Evolutionary conservation across 2,888 invertebrate species (phyloP).

Genomic region (Panzeria rudis): DNA sequence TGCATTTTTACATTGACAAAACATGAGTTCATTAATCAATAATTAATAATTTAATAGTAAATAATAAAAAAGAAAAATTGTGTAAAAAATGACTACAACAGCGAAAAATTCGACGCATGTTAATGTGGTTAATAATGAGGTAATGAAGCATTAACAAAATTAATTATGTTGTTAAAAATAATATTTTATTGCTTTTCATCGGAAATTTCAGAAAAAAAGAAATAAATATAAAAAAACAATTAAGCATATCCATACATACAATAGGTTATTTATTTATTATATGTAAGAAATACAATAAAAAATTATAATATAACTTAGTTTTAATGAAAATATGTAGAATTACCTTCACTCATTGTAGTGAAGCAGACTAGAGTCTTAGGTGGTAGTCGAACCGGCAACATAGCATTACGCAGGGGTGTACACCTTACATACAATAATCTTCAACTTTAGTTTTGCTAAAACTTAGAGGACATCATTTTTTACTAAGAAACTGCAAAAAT

Average conservation of each 20-base stretch:
- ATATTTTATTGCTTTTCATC: constrained; percentile 51
- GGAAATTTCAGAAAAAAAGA: constrained; percentile 15
- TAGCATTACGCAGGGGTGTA: too few species aligned
- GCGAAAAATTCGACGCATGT: constrained; percentile 51
- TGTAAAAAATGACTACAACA: constrained; percentile 29
- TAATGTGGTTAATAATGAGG: constrained; percentile 65
- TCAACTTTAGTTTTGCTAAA: too few species aligned
- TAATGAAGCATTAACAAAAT: constrained; percentile 67
- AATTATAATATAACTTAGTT: too few species aligned
- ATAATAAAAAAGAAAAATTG: constrained; percentile 23
- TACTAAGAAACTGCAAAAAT: too few species aligned
- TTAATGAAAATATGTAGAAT: too few species aligned
- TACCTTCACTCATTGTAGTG: too few species aligned
- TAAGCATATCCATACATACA: not conserved
- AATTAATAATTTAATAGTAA: constrained; percentile 62
- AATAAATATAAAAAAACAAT: not conserved
- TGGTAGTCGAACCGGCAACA: too few species aligned
- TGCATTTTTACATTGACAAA: constrained; percentile 40
- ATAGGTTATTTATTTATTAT: not conserved
- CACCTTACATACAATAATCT: too few species aligned
- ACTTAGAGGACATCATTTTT: too few species aligned
- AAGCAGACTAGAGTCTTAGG: too few species aligned
- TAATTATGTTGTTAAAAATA: constrained; percentile 64
- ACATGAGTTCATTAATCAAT: constrained; percentile 68
- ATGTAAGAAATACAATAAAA: too few species aligned